Percentiles rank a stretch among this genome's conserved stretches.
These are phyloP conservation scores for Phrynocephalus vlangalii DNA, from an alignment of 2,797 vertebrate genomes.

Conservation along the genomic window DNA sequence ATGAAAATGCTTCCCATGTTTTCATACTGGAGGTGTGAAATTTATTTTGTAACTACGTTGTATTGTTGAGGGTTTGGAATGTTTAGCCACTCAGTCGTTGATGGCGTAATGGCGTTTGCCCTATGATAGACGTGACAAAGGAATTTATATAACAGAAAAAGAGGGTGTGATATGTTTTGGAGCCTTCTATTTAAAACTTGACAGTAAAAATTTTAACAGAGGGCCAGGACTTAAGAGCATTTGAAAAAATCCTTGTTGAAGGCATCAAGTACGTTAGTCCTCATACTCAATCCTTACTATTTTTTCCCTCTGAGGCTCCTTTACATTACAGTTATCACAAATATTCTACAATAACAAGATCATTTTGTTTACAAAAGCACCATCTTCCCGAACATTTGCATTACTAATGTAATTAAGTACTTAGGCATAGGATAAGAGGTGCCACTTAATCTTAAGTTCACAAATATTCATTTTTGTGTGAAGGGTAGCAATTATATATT, in stretches of 20 bases:
- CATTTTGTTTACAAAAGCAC: conserved; percentile 74
- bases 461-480: conserved; percentile 65
- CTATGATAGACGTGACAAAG: conserved; percentile 51
- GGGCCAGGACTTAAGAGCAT: conserved; percentile 45
- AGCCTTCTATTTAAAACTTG: conserved; percentile 42
- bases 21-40: conserved; percentile 71
- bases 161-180: conserved; percentile 24
- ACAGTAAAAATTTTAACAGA: conserved; percentile 27
- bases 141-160: conserved; percentile 56
- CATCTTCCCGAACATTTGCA: conserved; percentile 77
- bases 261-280: background rate
- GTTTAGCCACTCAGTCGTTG: conserved; percentile 54
- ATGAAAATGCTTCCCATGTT: conserved; percentile 58
- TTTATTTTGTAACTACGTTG: conserved; percentile 65
- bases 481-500: conserved; percentile 61
- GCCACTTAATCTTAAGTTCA: conserved; percentile 73
- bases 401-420: conserved; percentile 78
- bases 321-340: conserved; percentile 66
- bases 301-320: conserved; percentile 63
- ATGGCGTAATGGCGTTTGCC: conserved; percentile 50
- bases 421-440: conserved; percentile 69
- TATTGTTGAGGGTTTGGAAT: conserved; percentile 63
- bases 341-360: conserved; percentile 76
- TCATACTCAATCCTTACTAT: conserved; percentile 58
- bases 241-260: conserved; percentile 56